Base-by-base conservation (phyloP, 2,113 vertebrate species). In the Epinephelus cyanopodus region DNA sequence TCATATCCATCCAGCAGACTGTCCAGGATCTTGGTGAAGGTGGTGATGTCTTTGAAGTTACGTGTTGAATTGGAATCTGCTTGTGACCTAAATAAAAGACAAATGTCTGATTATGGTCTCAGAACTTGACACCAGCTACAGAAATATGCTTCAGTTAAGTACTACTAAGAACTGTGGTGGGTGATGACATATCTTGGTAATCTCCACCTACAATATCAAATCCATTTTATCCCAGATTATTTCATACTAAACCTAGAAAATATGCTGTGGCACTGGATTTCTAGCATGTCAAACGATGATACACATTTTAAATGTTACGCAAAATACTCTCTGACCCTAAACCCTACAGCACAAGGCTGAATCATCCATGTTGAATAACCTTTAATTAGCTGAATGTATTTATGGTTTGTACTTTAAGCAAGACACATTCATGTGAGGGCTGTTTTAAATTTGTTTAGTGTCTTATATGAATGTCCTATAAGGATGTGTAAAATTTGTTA, bases 21-120 rank as follows among this genome's bases (percentile, higher is more conserved):
- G 90, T 98, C 97, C 83, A 99, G 92, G 88, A 99, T 98, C 77
- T 96, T 95, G 0, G 97, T 98, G 86, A 98, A 99, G 47, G 97
- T 97, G 61, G 97, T 97, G 89, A 98, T 99, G 84, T 97, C 97
- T 29, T 97, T 97, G 87, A 95, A 95, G 91, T 96, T 97, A 14
- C 96, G 95, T 45, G 92, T 91, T 9, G 82, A 82, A 60, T 92
- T 91, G 47, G 87, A 89, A 14, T 89, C 90, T 63, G 85, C 86
- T 72, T 78, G 82, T 13, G 90, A 90, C 71, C 94, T 95, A 60
- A 74, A 74, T 21, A 9, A 19, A 58, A 56, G 0, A 47, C 10
- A 76, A 56, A 72, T 13, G 8, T 42, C 3, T 50, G 37, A n/a
- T 52, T n/a, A 29, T 37, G 17, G 45, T 42, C 21, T 13, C 2